Base-by-base conservation (phyloP, 1,140 invertebrate species). In the Drosophila quadrilineata region DNA sequence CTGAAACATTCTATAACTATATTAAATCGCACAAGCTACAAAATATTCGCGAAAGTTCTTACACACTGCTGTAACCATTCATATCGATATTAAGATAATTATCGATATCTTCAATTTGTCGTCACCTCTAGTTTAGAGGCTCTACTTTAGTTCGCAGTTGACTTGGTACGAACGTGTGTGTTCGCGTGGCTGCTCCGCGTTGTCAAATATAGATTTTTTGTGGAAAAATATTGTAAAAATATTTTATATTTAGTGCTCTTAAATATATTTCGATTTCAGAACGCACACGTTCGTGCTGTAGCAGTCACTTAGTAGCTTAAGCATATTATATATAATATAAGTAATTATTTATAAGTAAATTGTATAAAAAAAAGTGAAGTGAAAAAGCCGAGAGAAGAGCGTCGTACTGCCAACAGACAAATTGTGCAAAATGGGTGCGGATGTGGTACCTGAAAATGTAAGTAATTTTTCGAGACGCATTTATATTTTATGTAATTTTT, bases 361-460 rank as follows among this genome's bases (percentile, higher is more conserved):
- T 33, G 16, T 43, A 60, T 19, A 33, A 54, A 57, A 66, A 57
- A 22, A 60, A 67, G 64, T 62, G 58, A 67, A 67, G 59, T 63
- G 50, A 53, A 73, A 80, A 62, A 76, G 66, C 70, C 73, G 79
- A 69, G 58, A n/a, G n/a, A n/a, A n/a, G n/a, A 72, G 54, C 58
- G 65, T 48, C 67, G 67, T 60, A 71, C 60, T 76, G 72, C 59
- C 53, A 62, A 59, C 33, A 36, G 35, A 58, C 33, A 75, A 82
- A 73, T 70, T 70, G 59, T 82, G 69, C 66, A 84, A 87, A 80
- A 80, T 88, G 85, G 85, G 85, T 74, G 85, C 75, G 69, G 85
- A 88, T 80, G 85, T 85, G 68, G 85, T 75, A 76, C 66, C 62
- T 48, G 79, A 84, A 73, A 88, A 88, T 86, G 85, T 88, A 88